Evolutionary conservation across 2,888 invertebrate species (phyloP).

Genomic region (Hermaeophaga mercurialis): DNA sequence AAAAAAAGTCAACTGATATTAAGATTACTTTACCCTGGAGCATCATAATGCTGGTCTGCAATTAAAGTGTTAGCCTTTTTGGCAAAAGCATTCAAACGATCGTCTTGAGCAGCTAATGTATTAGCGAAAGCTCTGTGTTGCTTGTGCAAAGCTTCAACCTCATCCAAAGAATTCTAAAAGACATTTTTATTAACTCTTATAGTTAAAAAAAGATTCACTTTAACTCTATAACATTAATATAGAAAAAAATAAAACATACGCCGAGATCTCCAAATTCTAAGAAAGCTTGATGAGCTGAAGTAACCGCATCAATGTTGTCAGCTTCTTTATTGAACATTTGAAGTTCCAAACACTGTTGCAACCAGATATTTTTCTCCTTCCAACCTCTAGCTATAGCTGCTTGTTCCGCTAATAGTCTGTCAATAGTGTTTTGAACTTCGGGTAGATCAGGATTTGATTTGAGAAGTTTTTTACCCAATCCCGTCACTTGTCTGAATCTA

Average conservation of each 20-base stretch:
- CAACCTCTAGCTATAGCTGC: constrained; percentile 79
- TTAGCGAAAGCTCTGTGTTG: constrained; percentile 94
- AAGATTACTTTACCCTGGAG: constrained; percentile 66
- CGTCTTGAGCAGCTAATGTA: constrained; percentile 90
- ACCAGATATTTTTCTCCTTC: constrained; percentile 82
- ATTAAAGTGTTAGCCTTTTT: constrained; percentile 84
- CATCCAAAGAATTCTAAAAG: constrained; percentile 79
- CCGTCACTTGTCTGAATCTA: constrained; percentile 80
- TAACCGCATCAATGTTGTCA: constrained; percentile 94
- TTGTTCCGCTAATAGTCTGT: constrained; percentile 75
- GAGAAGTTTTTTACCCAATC: constrained; percentile 76
- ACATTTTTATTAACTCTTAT: background rate
- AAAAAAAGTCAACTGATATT: too few relatives aligned
- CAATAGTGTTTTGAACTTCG: constrained; percentile 78
- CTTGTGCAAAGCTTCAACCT: constrained; percentile 90
- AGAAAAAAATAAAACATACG: constrained; percentile 60
- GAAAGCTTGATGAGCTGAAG: constrained; percentile 92
- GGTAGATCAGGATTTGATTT: constrained; percentile 74
- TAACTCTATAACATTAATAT: background rate
- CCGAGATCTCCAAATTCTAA: constrained; percentile 88
- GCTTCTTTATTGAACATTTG: constrained; percentile 95
- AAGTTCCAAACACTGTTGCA: constrained; percentile 86
- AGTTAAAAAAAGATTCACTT: background rate
- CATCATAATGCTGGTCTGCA: constrained; percentile 78
- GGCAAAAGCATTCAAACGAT: constrained; percentile 80